phyloP scores from a whole-genome alignment of 2,888 invertebrate species.

The Galeopsomyia nigrocyanea region DNA sequence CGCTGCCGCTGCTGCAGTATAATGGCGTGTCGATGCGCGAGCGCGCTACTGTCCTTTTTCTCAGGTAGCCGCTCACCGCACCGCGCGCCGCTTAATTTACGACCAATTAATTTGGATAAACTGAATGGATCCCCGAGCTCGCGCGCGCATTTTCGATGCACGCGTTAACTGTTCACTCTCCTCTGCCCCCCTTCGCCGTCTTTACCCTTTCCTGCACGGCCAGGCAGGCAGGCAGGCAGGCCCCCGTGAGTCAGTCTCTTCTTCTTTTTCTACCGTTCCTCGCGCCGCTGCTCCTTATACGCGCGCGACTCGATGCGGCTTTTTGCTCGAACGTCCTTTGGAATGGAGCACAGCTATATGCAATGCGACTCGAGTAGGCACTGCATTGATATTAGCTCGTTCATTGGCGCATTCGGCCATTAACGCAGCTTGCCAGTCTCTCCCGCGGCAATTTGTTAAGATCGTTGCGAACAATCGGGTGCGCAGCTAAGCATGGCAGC shows the following conservation, averaged over 20 bases:
- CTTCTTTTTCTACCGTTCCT: constrained; percentile 19
- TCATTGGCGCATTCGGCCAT: no score
- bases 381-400: no score
- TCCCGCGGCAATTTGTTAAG: no score
- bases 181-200: constrained; percentile 35
- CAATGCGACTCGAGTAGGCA: no score
- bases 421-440: no score
- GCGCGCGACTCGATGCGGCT: neutral
- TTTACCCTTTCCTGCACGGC: constrained; percentile 15
- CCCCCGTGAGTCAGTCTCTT: no score
- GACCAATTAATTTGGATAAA: constrained; percentile 70
- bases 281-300: neutral
- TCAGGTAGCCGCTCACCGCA: neutral
- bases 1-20: constrained; percentile 59
- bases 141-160: constrained; percentile 62
- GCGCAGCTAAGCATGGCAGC: no score
- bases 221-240: no score
- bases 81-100: constrained; percentile 65
- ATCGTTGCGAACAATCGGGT: no score
- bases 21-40: constrained; percentile 69
- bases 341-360: no score
- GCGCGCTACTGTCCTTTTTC: constrained; percentile 38
- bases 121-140: constrained; percentile 58
- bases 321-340: no score
- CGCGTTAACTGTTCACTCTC: constrained; percentile 64